Percentiles rank a stretch among this genome's conserved stretches.
Evolutionary conservation across 1,140 invertebrate genomes (phyloP).

Genomic region (Hylaeus volcanicus): DNA sequence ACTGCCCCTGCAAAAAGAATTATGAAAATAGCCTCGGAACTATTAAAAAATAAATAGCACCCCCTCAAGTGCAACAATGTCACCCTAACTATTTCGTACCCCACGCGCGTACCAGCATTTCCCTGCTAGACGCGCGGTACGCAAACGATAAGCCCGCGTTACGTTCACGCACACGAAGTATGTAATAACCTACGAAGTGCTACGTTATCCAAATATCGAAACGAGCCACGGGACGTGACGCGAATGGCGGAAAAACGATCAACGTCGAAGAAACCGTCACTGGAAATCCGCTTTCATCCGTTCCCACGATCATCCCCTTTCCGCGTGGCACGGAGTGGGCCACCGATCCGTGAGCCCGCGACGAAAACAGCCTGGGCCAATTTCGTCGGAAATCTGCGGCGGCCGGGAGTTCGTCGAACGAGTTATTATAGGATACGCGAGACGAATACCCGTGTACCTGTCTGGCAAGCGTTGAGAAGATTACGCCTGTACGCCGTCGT

Average conservation of each 20-base stretch:
- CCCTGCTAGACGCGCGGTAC: too few relatives aligned
- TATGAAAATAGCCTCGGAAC: too few relatives aligned
- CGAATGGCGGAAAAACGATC: neutral
- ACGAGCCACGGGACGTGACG: too few relatives aligned
- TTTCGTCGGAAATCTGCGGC: slow-evolving; percentile 28
- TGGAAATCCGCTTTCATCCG: neutral
- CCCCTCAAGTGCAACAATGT: too few relatives aligned
- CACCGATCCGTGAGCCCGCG: neutral
- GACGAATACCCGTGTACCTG: slow-evolving; percentile 48
- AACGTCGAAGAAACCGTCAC: neutral
- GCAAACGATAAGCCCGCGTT: too few relatives aligned
- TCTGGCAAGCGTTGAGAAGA: slow-evolving; percentile 56
- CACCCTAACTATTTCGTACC: too few relatives aligned
- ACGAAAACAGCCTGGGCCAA: slow-evolving; percentile 3
- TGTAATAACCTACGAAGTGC: too few relatives aligned
- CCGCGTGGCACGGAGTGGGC: neutral
- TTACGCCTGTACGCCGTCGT: slow-evolving; percentile 49
- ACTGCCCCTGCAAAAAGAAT: too few relatives aligned
- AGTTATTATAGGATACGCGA: slow-evolving; percentile 50
- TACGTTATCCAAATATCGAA: too few relatives aligned
- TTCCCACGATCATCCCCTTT: slow-evolving; percentile 7
- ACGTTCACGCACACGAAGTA: too few relatives aligned
- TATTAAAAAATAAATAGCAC: too few relatives aligned
- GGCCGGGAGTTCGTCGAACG: slow-evolving; percentile 27
- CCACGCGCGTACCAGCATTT: too few relatives aligned